Percentiles rank a stretch among this genome's conserved stretches.
These are phyloP conservation scores for Danio jaintianensis DNA, from an alignment of 2,797 vertebrate genomes.

Conservation along the genomic window DNA sequence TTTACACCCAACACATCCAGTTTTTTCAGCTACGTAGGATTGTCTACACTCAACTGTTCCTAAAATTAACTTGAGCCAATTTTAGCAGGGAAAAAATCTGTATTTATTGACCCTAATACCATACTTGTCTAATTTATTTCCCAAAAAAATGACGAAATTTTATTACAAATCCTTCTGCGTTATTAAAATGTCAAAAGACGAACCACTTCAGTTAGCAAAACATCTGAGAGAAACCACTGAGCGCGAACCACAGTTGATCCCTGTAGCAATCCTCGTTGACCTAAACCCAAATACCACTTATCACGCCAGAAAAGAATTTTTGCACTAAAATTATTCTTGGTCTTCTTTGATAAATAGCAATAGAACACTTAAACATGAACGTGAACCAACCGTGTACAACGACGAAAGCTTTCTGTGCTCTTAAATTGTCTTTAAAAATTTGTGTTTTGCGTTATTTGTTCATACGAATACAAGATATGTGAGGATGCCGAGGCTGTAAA, in stretches of 20 bases:
- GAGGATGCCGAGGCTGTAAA: conserved; percentile 63
- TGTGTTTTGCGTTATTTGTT: conserved; percentile 60
- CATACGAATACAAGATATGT: conserved; percentile 68
- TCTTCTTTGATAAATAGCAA: conserved; percentile 83
- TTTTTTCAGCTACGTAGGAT: conserved; percentile 19
- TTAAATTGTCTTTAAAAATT: conserved; percentile 65
- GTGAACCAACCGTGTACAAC: conserved; percentile 61
- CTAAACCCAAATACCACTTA: conserved; percentile 74
- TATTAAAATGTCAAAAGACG: conserved; percentile 32
- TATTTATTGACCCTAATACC: neutral
- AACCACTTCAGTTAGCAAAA: conserved; percentile 69
- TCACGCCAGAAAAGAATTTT: conserved; percentile 83
- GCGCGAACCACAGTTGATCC: conserved; percentile 63
- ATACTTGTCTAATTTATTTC: conserved; percentile 5
- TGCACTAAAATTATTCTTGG: conserved; percentile 84
- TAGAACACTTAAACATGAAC: conserved; percentile 73
- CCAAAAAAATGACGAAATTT: conserved; percentile 56
- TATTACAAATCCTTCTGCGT: neutral
- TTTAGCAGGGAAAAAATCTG: neutral
- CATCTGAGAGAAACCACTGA: conserved; percentile 66
- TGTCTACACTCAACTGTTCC: conserved; percentile 29
- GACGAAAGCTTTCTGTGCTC: conserved; percentile 63
- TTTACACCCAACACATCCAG: conserved; percentile 65
- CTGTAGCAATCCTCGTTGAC: conserved; percentile 62
- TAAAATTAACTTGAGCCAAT: neutral